Base-by-base conservation (phyloP, 1,140 invertebrate genomes). In the Listronotus bonariensis region DNA sequence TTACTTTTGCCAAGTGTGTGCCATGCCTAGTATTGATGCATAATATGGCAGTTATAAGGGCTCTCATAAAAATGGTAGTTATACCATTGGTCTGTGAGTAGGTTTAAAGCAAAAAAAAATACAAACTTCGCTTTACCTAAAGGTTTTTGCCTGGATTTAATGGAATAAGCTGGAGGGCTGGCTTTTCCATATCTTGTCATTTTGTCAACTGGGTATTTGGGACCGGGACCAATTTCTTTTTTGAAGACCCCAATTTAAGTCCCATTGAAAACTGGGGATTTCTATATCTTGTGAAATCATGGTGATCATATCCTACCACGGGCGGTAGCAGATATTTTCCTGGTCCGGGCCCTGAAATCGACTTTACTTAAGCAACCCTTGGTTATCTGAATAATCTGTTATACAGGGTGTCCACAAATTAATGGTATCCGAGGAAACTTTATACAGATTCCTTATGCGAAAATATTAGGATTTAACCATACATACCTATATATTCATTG, bases 231-330 rank as follows among this genome's bases (percentile, higher is more conserved):
- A 32, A 72, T 43, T 4, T 34, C 32, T 66, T 71, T 72, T 2
- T 52, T n/a, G 26, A 26, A 1, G 20, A 31, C 1, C 32, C n/a
- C 6, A 75, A 67, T 52, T 75, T 74, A 1, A 70, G 72, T 2
- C 83, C 83, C 68, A 87, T 82, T 26, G 85, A 84, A 73, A 82
- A 88, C 76, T 84, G 81, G 0, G 86, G 86, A 73, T 81, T 80
- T 14, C 85, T 79, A 66, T 82, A 80, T 14, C 82, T 83, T 2
- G 82, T 82, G 8, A 77, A 77, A 74, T 87, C 85, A 73, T 88
- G 86, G 26, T 76, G 67, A 0, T 79, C 70, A 74, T 80, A 86
- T 11, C 86, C 86, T 8, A 85, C 80, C 15, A 81, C 80, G 14
- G 84, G 76, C 0, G 86, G 86, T 65, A 88, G 75, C 63, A 72